Evolutionary conservation across 2,888 invertebrate species (phyloP).

Genomic region (Synanthedon tipuliformis): DNA sequence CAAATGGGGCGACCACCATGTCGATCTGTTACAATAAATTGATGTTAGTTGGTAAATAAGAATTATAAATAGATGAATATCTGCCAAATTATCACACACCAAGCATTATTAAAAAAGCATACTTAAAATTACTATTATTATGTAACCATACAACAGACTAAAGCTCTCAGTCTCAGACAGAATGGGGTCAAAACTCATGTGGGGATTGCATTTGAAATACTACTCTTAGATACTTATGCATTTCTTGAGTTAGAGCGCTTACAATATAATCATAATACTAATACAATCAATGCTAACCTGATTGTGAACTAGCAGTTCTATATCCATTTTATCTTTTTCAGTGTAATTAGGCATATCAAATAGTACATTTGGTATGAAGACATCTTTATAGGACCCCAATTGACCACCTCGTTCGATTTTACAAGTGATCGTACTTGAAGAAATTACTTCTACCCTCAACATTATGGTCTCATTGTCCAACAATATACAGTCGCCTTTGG

Average conservation of each 20-base stretch:
- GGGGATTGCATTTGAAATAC: too few relatives aligned
- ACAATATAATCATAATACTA: background rate
- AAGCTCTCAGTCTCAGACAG: too few relatives aligned
- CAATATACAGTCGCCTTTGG: constrained; percentile 55
- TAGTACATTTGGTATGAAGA: constrained; percentile 47
- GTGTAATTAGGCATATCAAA: constrained; percentile 49
- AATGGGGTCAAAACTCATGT: too few relatives aligned
- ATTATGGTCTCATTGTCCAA: constrained; percentile 80
- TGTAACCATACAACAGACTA: too few relatives aligned
- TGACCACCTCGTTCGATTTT: constrained; percentile 48
- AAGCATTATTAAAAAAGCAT: too few relatives aligned
- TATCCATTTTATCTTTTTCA: constrained; percentile 39
- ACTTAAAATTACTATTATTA: too few relatives aligned
- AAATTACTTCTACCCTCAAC: constrained; percentile 73
- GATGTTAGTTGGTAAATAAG: constrained; percentile 8
- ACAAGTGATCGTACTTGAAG: constrained; percentile 49
- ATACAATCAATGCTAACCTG: constrained; percentile 27
- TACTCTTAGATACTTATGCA: too few relatives aligned
- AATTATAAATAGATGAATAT: background rate
- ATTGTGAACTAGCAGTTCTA: constrained; percentile 42
- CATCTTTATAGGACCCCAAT: constrained; percentile 50
- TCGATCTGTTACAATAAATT: constrained; percentile 42
- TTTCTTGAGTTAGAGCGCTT: background rate
- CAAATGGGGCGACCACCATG: constrained; percentile 45
- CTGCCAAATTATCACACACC: too few relatives aligned